Conservation (phyloP, 2,888 invertebrate genomes). For the Cantharis nigra region DNA sequence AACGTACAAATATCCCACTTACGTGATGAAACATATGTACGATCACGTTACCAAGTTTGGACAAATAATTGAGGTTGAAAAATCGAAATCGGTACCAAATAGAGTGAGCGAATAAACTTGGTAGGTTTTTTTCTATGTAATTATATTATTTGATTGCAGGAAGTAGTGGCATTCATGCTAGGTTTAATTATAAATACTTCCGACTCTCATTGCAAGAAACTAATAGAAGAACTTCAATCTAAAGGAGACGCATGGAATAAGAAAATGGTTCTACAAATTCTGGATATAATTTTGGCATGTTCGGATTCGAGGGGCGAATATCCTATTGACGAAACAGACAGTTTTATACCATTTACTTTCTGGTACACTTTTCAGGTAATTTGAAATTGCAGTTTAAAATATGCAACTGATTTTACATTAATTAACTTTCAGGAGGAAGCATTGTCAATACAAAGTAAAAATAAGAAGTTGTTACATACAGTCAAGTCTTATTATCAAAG, state of each 20-base stretch:
- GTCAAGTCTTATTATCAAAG: constrained; percentile 80
- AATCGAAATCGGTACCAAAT: constrained; percentile 49
- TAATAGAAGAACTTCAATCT: constrained; percentile 60
- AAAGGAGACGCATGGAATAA: constrained; percentile 57
- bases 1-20: constrained; percentile 60
- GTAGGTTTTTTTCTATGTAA: not conserved
- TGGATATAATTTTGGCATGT: constrained; percentile 77
- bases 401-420: not conserved
- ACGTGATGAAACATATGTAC: constrained; percentile 62
- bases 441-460: not conserved
- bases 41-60: constrained; percentile 64
- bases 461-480: not conserved
- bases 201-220: constrained; percentile 68
- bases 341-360: constrained; percentile 84
- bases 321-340: constrained; percentile 86
- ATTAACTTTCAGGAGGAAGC: not conserved
- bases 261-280: constrained; percentile 64
- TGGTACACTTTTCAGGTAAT: constrained; percentile 89
- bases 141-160: constrained; percentile 60
- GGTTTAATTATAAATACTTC: constrained; percentile 71
- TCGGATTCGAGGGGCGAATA: constrained; percentile 82
- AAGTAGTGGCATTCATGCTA: constrained; percentile 69
- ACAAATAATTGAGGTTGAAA: constrained; percentile 59
- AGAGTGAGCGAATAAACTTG: constrained; percentile 41
- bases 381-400: not conserved